Evolutionary conservation across 2,113 vertebrate species (phyloP).

Genomic region (Cyprinodon tularosa): DNA sequence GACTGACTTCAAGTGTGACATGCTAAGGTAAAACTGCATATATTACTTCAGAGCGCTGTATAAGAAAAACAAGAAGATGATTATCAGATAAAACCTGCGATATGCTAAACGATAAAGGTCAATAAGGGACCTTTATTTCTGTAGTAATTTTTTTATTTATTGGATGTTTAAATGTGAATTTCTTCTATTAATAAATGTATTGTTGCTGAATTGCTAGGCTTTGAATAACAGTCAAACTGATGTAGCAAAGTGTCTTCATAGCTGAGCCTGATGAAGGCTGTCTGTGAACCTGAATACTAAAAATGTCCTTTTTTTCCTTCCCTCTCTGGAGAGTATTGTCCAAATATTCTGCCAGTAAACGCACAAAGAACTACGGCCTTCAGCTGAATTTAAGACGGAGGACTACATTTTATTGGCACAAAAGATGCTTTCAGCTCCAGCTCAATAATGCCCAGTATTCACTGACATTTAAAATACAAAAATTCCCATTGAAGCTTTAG

Average conservation of each 20-base stretch:
- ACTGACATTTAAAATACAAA: conserved; percentile 50
- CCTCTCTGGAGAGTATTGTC: conserved; percentile 32
- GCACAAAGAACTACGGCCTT: conserved; percentile 55
- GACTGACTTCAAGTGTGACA: background rate
- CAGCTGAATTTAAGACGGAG: conserved; percentile 32
- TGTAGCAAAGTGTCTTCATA: background rate
- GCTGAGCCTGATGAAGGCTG: conserved; percentile 1
- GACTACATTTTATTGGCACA: conserved; percentile 53
- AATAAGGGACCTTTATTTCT: background rate
- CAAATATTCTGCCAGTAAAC: conserved; percentile 51
- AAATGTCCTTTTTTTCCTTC: conserved; percentile 7
- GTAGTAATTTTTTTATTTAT: too few relatives aligned
- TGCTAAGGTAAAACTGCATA: background rate
- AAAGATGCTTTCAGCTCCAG: conserved; percentile 61
- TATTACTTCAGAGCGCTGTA: background rate
- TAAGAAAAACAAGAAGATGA: background rate
- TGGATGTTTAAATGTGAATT: too few relatives aligned
- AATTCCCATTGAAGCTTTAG: conserved; percentile 49
- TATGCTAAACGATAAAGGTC: background rate
- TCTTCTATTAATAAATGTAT: background rate
- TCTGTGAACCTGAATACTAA: conserved; percentile 40
- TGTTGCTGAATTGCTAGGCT: background rate
- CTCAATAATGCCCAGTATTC: conserved; percentile 56
- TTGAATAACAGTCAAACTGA: background rate
- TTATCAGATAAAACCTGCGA: background rate